Conservation (phyloP, 2,888 invertebrate species). For the Hemaris fuciformis region DNA sequence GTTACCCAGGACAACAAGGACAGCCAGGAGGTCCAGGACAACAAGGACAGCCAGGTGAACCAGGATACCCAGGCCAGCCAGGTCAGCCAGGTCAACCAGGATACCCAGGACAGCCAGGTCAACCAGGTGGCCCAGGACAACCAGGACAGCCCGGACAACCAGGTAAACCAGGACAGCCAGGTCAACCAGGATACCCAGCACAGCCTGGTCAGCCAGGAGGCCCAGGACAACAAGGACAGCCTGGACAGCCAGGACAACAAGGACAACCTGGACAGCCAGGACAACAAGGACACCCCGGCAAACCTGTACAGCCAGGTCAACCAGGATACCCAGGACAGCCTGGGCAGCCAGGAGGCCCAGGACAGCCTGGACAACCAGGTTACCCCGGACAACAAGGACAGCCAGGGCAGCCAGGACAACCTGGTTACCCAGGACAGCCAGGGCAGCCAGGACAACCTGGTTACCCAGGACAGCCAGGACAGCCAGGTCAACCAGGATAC, state of each 20-base stretch:
- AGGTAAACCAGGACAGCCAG: slow-evolving; percentile 20
- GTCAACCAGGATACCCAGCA: slow-evolving; percentile 25
- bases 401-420: slow-evolving; percentile 37
- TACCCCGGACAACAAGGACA: slow-evolving; percentile 24
- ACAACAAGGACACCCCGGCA: slow-evolving; percentile 40
- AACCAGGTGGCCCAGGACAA: slow-evolving; percentile 20
- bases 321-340: slow-evolving; percentile 31
- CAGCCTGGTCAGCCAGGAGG: slow-evolving; percentile 44
- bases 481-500: slow-evolving; percentile 18
- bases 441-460: slow-evolving; percentile 31
- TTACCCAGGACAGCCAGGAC: slow-evolving; percentile 20
- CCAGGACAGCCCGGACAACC: slow-evolving; percentile 16
- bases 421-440: slow-evolving; percentile 42
- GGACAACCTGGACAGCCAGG: slow-evolving; percentile 41
- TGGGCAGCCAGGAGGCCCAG: slow-evolving; percentile 27
- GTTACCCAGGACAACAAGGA: slow-evolving; percentile 28
- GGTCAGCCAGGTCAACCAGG: slow-evolving; percentile 21
- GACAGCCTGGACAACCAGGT: slow-evolving; percentile 25
- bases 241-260: slow-evolving; percentile 68
- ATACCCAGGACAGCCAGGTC: slow-evolving; percentile 16
- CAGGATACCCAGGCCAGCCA: slow-evolving; percentile 21
- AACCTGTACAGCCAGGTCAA: slow-evolving; percentile 39
- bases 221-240: slow-evolving; percentile 33
- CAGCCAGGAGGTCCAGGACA: slow-evolving; percentile 26
- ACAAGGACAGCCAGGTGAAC: slow-evolving; percentile 26